phyloP scores from a whole-genome alignment of 2,113 vertebrate genomes.

The Rhagologus leucostigma region DNA sequence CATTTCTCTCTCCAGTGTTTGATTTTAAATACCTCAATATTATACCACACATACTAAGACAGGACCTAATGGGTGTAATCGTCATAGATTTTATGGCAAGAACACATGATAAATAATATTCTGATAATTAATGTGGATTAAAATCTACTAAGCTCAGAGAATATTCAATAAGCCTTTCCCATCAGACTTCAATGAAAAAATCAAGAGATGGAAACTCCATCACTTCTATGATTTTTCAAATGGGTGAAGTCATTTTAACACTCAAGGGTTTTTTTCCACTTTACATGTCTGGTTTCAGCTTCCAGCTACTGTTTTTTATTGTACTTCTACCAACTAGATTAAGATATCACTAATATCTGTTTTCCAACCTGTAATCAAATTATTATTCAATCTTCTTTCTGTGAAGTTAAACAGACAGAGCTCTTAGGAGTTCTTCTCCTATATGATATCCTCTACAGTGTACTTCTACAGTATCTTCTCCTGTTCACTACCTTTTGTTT shows the following conservation, averaged over 20 bases:
- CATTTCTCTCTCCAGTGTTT: background rate
- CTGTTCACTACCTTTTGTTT: accelerated
- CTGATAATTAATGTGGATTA: background rate
- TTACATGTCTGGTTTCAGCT: background rate
- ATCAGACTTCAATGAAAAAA: background rate
- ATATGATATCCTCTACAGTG: background rate
- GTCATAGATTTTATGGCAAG: background rate
- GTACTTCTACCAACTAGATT: background rate
- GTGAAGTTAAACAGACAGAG: background rate
- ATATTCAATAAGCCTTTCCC: background rate
- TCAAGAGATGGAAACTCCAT: background rate
- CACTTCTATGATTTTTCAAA: background rate
- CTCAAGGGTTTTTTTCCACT: background rate
- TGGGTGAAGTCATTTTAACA: background rate
- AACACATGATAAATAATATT: background rate
- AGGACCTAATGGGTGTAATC: accelerated
- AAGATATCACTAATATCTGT: background rate
- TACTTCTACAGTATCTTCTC: background rate
- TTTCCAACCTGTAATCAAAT: background rate
- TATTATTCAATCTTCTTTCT: background rate
- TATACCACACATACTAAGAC: background rate
- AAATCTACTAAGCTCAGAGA: background rate
- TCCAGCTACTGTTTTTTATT: background rate
- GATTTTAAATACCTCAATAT: background rate
- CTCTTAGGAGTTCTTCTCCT: background rate